phyloP scores from a whole-genome alignment of 1,140 invertebrate species.

The Eupeodes corollae region DNA sequence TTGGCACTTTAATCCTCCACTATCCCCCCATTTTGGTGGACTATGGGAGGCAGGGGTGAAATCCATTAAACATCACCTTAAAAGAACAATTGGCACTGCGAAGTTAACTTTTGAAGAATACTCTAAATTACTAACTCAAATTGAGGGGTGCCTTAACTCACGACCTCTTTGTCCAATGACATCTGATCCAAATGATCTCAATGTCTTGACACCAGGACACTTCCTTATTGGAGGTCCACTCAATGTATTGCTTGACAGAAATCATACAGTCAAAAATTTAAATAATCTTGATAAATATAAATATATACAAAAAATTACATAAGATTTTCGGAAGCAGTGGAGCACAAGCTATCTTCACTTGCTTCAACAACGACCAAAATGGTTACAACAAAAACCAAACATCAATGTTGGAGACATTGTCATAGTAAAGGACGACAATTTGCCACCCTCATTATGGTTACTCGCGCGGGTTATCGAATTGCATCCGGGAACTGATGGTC shows the following conservation, averaged over 20 bases:
- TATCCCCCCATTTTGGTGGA: slow-evolving; percentile 17
- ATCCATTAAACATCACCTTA: slow-evolving; percentile 12
- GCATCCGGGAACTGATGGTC: too few relatives aligned
- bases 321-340: too few relatives aligned
- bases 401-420: too few relatives aligned
- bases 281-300: too few relatives aligned
- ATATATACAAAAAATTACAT: too few relatives aligned
- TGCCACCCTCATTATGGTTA: too few relatives aligned
- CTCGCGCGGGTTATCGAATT: too few relatives aligned
- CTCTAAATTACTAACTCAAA: slow-evolving; percentile 9
- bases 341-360: too few relatives aligned
- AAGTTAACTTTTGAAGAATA: slow-evolving; percentile 15
- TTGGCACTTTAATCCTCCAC: slow-evolving; percentile 12
- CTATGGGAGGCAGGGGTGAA: slow-evolving; percentile 17
- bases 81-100: slow-evolving; percentile 4
- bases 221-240: slow-evolving; percentile 25
- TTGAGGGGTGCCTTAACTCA: slow-evolving; percentile 19
- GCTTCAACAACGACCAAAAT: too few relatives aligned
- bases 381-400: too few relatives aligned
- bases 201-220: slow-evolving; percentile 24
- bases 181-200: slow-evolving; percentile 14
- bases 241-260: slow-evolving; percentile 11
- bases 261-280: too few relatives aligned
- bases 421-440: too few relatives aligned
- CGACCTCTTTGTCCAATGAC: slow-evolving; percentile 14